These are phyloP conservation scores for Aporrectodea caliginosa DNA, from an alignment of 1,140 invertebrate genomes.

Conservation along the genomic window DNA sequence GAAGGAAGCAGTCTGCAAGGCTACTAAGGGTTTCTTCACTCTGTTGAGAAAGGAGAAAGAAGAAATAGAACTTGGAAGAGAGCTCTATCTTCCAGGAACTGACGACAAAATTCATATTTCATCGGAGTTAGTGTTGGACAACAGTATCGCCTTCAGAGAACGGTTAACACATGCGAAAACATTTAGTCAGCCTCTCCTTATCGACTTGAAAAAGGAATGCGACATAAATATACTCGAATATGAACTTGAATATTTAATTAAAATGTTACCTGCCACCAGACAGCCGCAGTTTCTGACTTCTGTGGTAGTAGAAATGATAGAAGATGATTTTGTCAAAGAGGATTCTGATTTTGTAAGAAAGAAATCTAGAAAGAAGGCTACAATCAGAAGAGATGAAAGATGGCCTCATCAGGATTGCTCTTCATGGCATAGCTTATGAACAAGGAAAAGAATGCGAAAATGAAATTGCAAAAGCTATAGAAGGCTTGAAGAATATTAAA, in stretches of 20 bases:
- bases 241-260: background rate
- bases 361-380: background rate
- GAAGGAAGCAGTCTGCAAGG: constrained; percentile 31
- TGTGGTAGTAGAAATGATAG: background rate
- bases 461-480: background rate
- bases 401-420: background rate
- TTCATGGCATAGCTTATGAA: background rate
- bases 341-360: background rate
- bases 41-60: background rate
- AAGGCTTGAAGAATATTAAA: background rate
- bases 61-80: background rate
- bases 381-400: background rate
- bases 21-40: constrained; percentile 35
- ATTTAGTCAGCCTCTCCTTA: background rate
- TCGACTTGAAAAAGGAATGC: background rate
- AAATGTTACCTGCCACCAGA: background rate
- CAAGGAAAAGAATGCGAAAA: background rate
- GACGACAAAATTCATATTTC: background rate
- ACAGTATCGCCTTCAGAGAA: background rate
- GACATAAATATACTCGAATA: background rate
- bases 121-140: background rate
- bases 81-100: constrained; percentile 1
- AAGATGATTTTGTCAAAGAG: background rate
- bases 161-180: background rate
- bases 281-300: background rate